Percentiles rank a stretch among this genome's conserved stretches.
Conservation (phyloP, 2,113 vertebrate genomes). For the Elanoides forficatus region DNA sequence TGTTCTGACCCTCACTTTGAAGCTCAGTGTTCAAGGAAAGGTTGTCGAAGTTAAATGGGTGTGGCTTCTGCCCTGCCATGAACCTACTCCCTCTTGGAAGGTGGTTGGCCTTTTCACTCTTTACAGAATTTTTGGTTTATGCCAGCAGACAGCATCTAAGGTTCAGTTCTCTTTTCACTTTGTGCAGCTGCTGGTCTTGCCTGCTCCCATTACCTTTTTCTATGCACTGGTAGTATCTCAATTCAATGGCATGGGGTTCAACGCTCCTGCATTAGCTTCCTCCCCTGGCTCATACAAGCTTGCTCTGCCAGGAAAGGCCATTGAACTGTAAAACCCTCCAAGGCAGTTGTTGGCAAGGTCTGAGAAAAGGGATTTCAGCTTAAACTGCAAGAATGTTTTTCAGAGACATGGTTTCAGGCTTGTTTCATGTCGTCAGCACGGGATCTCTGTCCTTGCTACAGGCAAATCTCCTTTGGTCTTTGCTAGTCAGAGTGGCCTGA, state of each 20-base stretch:
- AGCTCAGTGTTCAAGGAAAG: not conserved
- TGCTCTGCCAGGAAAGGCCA: not conserved
- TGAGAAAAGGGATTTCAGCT: not conserved
- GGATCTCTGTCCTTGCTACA: not conserved
- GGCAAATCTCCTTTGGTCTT: not conserved
- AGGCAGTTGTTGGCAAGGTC: not conserved
- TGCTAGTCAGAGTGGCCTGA: not conserved
- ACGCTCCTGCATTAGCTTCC: fast-evolving
- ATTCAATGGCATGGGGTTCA: not conserved
- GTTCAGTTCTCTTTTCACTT: not conserved
- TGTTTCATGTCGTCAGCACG: not conserved
- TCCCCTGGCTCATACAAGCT: not conserved
- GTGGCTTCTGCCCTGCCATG: not conserved
- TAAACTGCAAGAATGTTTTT: not conserved
- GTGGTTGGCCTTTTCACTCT: not conserved
- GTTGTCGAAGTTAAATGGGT: not conserved
- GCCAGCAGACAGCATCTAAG: not conserved
- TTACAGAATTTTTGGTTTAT: not conserved
- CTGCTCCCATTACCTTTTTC: not conserved
- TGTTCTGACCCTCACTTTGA: not conserved
- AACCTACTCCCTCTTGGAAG: not conserved
- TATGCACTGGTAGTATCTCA: not conserved
- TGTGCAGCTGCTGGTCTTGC: not conserved
- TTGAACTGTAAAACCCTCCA: not conserved
- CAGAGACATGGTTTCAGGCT: not conserved